A percentile compares a stretch with the other conserved stretches of the same genome.
Evolutionary conservation across 2,797 vertebrate genomes (phyloP).

Genomic region (Gadopsis bispinosus): DNA sequence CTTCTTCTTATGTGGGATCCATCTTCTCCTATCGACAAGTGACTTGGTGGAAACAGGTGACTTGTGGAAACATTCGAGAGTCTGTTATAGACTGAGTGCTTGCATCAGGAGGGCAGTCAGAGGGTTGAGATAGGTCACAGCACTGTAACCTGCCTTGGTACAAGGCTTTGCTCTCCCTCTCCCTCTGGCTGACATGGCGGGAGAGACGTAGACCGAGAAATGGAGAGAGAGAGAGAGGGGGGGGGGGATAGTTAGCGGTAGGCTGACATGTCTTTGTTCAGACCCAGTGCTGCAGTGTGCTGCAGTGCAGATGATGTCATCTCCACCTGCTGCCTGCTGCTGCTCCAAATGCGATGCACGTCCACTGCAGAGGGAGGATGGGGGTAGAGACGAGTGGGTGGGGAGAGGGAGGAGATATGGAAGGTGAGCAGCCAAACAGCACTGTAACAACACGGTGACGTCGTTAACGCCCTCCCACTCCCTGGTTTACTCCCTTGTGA

Average conservation of each 20-base stretch:
- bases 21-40: constrained; percentile 41
- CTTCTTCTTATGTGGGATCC: constrained; percentile 22
- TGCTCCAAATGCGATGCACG: constrained; percentile 87
- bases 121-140: constrained; percentile 64
- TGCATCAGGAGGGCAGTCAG: constrained; percentile 43
- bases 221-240: constrained; percentile 34
- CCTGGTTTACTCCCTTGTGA: constrained; percentile 78
- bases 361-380: constrained; percentile 87
- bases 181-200: constrained; percentile 45
- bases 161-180: constrained; percentile 46
- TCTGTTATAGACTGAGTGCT: constrained; percentile 42
- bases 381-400: constrained; percentile 75
- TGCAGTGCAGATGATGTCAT: constrained; percentile 91
- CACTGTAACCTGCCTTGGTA: constrained; percentile 52
- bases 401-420: constrained; percentile 71
- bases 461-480: constrained; percentile 63
- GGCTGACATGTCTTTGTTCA: constrained; percentile 90
- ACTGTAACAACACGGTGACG: constrained; percentile 78
- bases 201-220: constrained; percentile 41
- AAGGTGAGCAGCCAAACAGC: constrained; percentile 80
- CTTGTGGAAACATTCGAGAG: constrained; percentile 41
- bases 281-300: constrained; percentile 90
- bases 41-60: constrained; percentile 44
- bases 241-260: constrained; percentile 75
- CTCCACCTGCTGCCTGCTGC: constrained; percentile 88